A percentile compares a stretch with the other conserved stretches of the same genome.
phyloP scores from a whole-genome alignment of 2,888 invertebrate genomes.

The Villa cingulata region DNA sequence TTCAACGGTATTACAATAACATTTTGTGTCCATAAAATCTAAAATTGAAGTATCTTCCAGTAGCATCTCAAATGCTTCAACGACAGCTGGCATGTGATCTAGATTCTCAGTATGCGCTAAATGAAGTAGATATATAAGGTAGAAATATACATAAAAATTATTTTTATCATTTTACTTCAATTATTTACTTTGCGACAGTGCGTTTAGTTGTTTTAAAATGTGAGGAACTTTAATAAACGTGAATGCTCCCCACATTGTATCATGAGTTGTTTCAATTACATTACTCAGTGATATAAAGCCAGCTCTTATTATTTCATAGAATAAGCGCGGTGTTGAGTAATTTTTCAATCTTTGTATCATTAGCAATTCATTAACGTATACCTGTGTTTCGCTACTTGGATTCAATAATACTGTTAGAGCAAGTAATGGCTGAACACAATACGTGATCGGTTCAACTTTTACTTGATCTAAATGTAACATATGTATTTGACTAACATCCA shows the following conservation, averaged over 20 bases:
- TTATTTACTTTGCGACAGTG: constrained; percentile 40
- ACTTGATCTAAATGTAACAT: constrained; percentile 40
- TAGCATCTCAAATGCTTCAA: constrained; percentile 73
- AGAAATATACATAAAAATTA: no score
- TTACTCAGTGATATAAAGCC: constrained; percentile 83
- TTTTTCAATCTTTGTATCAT: constrained; percentile 77
- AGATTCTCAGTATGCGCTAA: constrained; percentile 38
- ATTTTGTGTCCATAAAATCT: constrained; percentile 80
- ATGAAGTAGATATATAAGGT: no score
- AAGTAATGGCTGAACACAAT: constrained; percentile 65
- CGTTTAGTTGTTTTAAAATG: constrained; percentile 56
- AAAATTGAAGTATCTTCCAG: constrained; percentile 70
- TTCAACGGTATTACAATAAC: constrained; percentile 76
- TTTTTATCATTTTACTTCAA: no score
- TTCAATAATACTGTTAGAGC: constrained; percentile 73
- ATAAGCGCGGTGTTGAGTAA: constrained; percentile 64
- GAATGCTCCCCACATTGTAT: constrained; percentile 88
- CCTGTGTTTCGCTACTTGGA: constrained; percentile 69
- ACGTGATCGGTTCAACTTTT: constrained; percentile 50
- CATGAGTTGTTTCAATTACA: constrained; percentile 67
- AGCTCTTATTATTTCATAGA: constrained; percentile 78
- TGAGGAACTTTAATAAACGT: constrained; percentile 83
- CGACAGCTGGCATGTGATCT: constrained; percentile 61
- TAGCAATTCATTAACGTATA: constrained; percentile 66
- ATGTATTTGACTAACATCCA: constrained; percentile 29